Evolutionary conservation across 2,113 vertebrate species (phyloP), one percentile per base, ranked within the genome.

Genomic region (Morone chrysops): DNA sequence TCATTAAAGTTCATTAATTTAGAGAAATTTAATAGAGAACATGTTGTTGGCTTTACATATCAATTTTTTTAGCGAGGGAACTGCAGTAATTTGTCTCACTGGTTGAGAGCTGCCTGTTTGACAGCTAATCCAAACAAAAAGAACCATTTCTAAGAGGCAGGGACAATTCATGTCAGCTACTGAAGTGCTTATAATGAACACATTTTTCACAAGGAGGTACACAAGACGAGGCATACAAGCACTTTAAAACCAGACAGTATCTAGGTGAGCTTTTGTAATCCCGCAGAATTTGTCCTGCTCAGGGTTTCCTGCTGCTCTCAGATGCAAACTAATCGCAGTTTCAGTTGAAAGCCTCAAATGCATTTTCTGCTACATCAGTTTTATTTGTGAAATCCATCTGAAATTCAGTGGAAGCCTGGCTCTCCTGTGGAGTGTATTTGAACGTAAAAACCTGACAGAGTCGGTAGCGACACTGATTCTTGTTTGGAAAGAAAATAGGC

Each of bases 1-100:
- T 85, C 75, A 85, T 91, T 84, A 78, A 61, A 78, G 1, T 70
- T 31, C 60, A 59, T 84, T 65, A 18, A 56, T 84, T 75, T 68
- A 8, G 50, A 43, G 8, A 54, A 82, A 71, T 65, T 3, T 36
- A 22, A 47, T 16, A 20, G 40, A 54, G 68, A 41, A 16, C 9
- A 3, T 2, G 57, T 22, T 69, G 16, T 38, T 54, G 2, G 18
- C 16, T 53, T 12, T 14, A 14, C n/a, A 12, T 12, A 47, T n/a
- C 12, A 53, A 36, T 5, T 25, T 22, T 40, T 60, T 56, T 14
- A 50, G 81, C 16, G 47, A 57, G 47, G 70, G 10, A 47, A 31
- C 5, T 41, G 25, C 65, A 56, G 61, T 1, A 4, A n/a, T 63
- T 18, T 65, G 60, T 43, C 77, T 68, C n/a, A 7, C 22, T 9